Conservation (phyloP, 2,888 invertebrate species). For the Aplocera efformata region DNA sequence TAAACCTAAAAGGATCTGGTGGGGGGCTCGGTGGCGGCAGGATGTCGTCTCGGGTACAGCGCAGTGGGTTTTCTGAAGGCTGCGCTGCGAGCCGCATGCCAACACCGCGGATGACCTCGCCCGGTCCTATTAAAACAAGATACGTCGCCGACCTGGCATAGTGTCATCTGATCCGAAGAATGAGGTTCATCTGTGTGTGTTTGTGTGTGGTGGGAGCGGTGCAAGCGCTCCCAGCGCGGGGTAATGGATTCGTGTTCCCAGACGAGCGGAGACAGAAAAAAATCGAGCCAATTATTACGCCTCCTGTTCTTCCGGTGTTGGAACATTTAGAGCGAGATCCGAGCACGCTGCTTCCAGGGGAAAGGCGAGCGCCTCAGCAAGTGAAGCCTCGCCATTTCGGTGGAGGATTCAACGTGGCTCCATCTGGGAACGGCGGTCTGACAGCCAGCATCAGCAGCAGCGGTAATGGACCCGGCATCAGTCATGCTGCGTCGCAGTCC, state of each 20-base stretch:
- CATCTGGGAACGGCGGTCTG: constrained; percentile 63
- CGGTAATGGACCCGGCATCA: constrained; percentile 59
- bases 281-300: constrained; percentile 69
- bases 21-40: constrained; percentile 63
- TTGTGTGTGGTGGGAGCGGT: constrained; percentile 46
- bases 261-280: constrained; percentile 61
- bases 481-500: constrained; percentile 71
- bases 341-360: constrained; percentile 64
- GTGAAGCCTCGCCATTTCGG: constrained; percentile 61
- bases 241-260: constrained; percentile 62
- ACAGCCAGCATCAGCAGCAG: constrained; percentile 71
- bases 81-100: constrained; percentile 79
- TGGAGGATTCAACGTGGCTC: constrained; percentile 64
- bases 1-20: constrained; percentile 57
- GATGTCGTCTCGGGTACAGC: constrained; percentile 59
- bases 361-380: constrained; percentile 36
- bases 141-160: constrained; percentile 57
- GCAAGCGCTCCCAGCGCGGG: constrained; percentile 51
- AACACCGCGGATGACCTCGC: constrained; percentile 69
- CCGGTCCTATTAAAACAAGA: constrained; percentile 76
- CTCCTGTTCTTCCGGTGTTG: constrained; percentile 71
- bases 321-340: constrained; percentile 76
- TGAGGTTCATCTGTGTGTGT: constrained; percentile 62
- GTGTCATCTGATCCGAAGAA: constrained; percentile 60
- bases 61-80: constrained; percentile 81